These are phyloP conservation scores for Palythoa caribaeorum DNA, from an alignment of 92 coral and sea anemone genomes.

Conservation along the genomic window DNA sequence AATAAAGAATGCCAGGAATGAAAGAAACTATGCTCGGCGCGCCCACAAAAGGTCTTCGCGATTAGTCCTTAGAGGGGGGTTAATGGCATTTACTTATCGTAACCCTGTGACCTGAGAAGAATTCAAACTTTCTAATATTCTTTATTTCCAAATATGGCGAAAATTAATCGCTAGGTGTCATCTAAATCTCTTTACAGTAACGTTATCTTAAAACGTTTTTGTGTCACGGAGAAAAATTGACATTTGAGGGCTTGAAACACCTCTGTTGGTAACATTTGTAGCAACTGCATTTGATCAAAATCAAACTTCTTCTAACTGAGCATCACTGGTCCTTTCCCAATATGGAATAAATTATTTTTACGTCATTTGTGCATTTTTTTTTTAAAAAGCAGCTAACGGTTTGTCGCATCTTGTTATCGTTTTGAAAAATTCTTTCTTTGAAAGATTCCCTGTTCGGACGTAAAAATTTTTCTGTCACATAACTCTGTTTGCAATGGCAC, in stretches of 20 bases:
- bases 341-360: conserved; percentile 76
- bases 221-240: conserved; percentile 26
- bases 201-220: conserved; percentile 17
- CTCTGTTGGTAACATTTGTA: not conserved
- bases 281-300: conserved; percentile 55
- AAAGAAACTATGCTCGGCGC: conserved; percentile 98
- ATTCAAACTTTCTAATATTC: conserved; percentile 73
- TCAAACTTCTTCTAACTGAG: conserved; percentile 67
- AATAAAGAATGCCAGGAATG: conserved; percentile 99
- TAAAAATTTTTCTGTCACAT: not conserved
- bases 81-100: conserved; percentile 68
- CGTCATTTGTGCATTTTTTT: conserved; percentile 76
- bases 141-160: conserved; percentile 45
- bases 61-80: conserved; percentile 94
- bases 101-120: conserved; percentile 79
- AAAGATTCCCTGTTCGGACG: not conserved
- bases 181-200: conserved; percentile 26
- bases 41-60: conserved; percentile 95
- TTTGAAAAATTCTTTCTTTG: not conserved
- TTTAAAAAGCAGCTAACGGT: conserved; percentile 57
- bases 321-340: conserved; percentile 52
- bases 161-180: conserved; percentile 37
- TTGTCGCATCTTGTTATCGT: not conserved
- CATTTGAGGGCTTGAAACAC: not conserved
- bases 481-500: too few relatives aligned